Evolutionary conservation across 1,140 invertebrate species (phyloP).

Genomic region (Antheraea pernyi): DNA sequence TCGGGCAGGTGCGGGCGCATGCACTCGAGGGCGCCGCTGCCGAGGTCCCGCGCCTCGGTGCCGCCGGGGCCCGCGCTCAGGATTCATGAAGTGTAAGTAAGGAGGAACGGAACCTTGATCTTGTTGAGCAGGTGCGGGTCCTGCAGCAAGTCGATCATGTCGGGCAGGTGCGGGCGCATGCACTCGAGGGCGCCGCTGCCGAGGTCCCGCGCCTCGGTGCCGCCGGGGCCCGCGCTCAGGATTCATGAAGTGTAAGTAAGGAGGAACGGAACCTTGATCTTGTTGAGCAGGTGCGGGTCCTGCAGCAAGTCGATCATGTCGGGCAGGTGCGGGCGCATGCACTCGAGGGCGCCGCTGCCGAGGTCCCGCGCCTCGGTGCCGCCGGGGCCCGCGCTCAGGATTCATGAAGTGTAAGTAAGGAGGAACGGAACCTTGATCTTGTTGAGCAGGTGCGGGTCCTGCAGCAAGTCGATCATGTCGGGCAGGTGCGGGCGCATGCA

Average conservation of each 20-base stretch:
- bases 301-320: constrained; percentile 97
- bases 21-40: constrained; percentile 94
- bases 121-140: constrained; percentile 98
- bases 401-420: no score
- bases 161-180: constrained; percentile 94
- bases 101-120: constrained; percentile 88
- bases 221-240: constrained; percentile 19
- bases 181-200: constrained; percentile 95
- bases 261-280: constrained; percentile 90
- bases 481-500: constrained; percentile 94
- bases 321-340: constrained; percentile 93
- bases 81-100: no score
- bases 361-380: constrained; percentile 66
- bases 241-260: no score
- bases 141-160: constrained; percentile 96
- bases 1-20: constrained; percentile 96
- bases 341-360: constrained; percentile 94
- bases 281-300: constrained; percentile 97
- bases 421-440: constrained; percentile 92
- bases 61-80: constrained; percentile 21
- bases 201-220: constrained; percentile 66
- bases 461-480: constrained; percentile 97
- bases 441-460: constrained; percentile 97
- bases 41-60: constrained; percentile 75
- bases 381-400: constrained; percentile 19